Percentiles rank a stretch among this genome's conserved stretches.
Evolutionary conservation across 2,113 vertebrate genomes (phyloP).

Genomic region (Cranoglanis bouderius): DNA sequence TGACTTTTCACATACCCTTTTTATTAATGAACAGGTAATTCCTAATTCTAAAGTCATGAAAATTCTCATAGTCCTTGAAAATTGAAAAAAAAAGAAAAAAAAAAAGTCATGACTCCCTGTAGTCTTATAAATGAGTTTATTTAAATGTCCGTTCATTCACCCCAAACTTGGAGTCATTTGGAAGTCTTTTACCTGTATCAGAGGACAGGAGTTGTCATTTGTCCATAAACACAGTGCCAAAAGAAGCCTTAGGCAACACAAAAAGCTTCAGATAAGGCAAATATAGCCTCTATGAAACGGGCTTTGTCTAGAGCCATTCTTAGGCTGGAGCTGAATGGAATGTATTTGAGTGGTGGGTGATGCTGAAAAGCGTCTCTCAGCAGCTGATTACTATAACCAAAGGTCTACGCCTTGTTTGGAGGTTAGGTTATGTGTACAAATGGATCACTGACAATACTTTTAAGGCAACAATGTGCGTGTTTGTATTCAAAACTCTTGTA

Average conservation of each 20-base stretch:
- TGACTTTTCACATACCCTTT: not conserved
- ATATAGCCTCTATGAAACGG: constrained; percentile 20
- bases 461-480: constrained; percentile 32
- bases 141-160: constrained; percentile 42
- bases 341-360: constrained; percentile 36
- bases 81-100: no score
- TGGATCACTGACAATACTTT: constrained; percentile 38
- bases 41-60: not conserved
- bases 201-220: constrained; percentile 49
- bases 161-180: constrained; percentile 37
- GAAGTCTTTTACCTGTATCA: constrained; percentile 33
- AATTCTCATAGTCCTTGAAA: no score
- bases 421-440: constrained; percentile 36
- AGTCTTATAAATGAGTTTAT: not conserved
- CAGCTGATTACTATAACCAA: constrained; percentile 43
- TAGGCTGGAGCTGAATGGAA: constrained; percentile 25
- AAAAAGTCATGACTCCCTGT: not conserved
- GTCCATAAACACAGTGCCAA: constrained; percentile 45
- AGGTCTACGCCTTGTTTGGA: constrained; percentile 25
- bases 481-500: constrained; percentile 43
- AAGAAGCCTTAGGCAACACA: constrained; percentile 35
- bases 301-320: constrained; percentile 26
- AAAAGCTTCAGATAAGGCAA: constrained; percentile 43
- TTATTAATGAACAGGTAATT: not conserved
- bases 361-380: constrained; percentile 46